These are phyloP conservation scores for Setipinna tenuifilis DNA, from an alignment of 2,797 vertebrate genomes.

Conservation along the genomic window DNA sequence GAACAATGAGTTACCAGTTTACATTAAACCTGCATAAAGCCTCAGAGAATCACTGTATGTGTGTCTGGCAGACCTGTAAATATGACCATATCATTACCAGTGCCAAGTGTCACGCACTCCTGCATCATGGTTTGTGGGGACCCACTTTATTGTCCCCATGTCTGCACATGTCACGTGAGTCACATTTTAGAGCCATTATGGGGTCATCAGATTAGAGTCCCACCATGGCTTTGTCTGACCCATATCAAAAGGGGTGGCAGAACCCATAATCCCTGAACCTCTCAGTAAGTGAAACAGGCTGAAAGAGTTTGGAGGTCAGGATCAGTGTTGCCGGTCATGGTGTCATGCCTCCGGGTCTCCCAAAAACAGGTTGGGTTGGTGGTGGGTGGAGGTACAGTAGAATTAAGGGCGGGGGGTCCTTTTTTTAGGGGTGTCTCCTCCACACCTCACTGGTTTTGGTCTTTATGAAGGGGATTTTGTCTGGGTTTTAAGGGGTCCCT, in stretches of 20 bases:
- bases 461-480: background rate
- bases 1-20: background rate
- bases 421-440: conserved; percentile 35
- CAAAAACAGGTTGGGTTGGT: background rate
- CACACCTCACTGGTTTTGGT: background rate
- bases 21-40: background rate
- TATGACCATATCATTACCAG: background rate
- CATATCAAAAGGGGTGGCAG: conserved; percentile 66
- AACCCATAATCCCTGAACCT: conserved; percentile 67
- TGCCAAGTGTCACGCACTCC: background rate
- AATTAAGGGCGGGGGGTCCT: conserved; percentile 45
- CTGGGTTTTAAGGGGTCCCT: background rate
- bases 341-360: background rate
- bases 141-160: background rate
- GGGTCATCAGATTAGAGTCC: background rate
- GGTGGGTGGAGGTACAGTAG: conserved; percentile 43
- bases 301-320: conserved; percentile 57
- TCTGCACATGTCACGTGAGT: background rate
- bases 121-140: background rate
- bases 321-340: background rate
- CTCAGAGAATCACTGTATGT: background rate
- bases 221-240: conserved; percentile 53
- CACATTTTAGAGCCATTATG: background rate
- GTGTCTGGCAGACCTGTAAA: background rate
- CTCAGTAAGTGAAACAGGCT: conserved; percentile 67